Evolutionary conservation across 2,797 vertebrate genomes (phyloP).

Genomic region (Neoniphon sammara): DNA sequence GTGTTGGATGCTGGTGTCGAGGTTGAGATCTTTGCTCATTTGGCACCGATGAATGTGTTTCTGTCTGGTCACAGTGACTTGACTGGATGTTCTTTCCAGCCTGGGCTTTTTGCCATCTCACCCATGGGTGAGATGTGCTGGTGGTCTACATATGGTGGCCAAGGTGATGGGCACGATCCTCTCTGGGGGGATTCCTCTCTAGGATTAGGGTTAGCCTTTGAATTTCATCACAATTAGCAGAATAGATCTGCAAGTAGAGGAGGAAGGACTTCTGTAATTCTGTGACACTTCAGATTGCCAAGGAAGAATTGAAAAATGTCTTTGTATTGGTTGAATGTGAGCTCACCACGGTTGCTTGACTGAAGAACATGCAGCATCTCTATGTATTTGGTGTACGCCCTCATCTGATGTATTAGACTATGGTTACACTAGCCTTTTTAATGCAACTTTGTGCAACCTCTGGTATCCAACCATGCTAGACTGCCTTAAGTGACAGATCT

Average conservation of each 20-base stretch:
- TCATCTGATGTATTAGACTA: slow-evolving; percentile 4
- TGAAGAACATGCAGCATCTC: background rate
- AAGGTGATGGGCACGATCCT: background rate
- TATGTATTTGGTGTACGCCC: background rate
- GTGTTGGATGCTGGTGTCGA: too few relatives aligned
- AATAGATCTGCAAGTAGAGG: background rate
- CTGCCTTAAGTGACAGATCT: too few relatives aligned
- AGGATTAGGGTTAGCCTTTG: background rate
- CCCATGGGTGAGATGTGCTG: slow-evolving; percentile 23
- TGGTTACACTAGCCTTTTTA: too few relatives aligned
- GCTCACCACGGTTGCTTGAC: background rate
- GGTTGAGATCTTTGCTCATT: too few relatives aligned
- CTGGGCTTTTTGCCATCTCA: slow-evolving; percentile 12
- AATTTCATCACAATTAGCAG: background rate
- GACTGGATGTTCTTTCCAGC: slow-evolving; percentile 26
- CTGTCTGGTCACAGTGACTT: background rate
- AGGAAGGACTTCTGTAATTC: slow-evolving; percentile 14
- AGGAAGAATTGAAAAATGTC: background rate
- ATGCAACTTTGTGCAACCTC: too few relatives aligned
- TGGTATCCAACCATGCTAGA: too few relatives aligned
- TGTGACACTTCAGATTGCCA: background rate
- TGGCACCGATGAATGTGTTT: background rate
- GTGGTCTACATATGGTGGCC: background rate
- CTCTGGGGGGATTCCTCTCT: background rate
- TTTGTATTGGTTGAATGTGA: too few relatives aligned